phyloP scores from a whole-genome alignment of 1,140 invertebrate species.

The Uloborus diversus region DNA sequence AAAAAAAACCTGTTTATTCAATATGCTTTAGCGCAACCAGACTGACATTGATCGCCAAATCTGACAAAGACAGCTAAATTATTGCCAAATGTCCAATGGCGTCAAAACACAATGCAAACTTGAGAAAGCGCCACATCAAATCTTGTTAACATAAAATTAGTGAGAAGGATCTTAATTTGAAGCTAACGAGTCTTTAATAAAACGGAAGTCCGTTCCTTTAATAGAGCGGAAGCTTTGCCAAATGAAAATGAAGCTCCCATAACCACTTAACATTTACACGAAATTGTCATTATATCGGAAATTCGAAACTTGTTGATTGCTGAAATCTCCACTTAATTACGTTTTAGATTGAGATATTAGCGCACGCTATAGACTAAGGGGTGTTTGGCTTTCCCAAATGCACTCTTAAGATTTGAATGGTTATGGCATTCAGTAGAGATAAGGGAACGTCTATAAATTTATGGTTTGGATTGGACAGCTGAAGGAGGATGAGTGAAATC shows the following conservation, averaged over 20 bases:
- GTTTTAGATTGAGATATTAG: conserved; percentile 36
- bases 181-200: conserved; percentile 32
- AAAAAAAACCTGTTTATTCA: no score
- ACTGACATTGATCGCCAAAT: no score
- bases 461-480: no score
- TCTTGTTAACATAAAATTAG: no score
- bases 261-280: neutral
- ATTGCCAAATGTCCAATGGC: neutral
- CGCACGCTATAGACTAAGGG: neutral
- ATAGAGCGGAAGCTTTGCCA: neutral
- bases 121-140: no score
- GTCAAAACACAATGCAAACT: neutral
- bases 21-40: no score
- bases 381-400: conserved; percentile 34
- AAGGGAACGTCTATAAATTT: conserved; percentile 2
- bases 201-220: neutral
- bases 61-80: neutral
- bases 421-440: conserved; percentile 9
- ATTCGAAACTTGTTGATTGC: conserved; percentile 51
- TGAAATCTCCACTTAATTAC: conserved; percentile 34
- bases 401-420: conserved; percentile 32
- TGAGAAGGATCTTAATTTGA: conserved; percentile 19
- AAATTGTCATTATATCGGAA: conserved; percentile 52
- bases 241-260: neutral
- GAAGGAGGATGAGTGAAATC: no score